Base-by-base conservation (phyloP, 1,140 invertebrate genomes). In the Hermatobates lingyangjiaoensis region DNA sequence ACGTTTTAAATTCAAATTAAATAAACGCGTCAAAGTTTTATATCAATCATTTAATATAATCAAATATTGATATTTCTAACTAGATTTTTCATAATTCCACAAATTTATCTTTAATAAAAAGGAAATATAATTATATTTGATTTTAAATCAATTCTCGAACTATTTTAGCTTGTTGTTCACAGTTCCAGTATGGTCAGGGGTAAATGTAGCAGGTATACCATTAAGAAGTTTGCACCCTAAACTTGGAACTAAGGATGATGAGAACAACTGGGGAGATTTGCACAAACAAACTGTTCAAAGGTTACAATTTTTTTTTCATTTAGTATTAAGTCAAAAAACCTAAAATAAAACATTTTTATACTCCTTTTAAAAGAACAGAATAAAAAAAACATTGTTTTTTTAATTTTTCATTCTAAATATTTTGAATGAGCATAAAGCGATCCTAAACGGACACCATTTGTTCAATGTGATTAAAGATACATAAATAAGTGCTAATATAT, bases 101-200 rank as follows among this genome's bases (percentile, higher is more conserved):
- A n/a, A n/a, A n/a, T n/a, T n/a, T n/a, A n/a, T n/a, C n/a, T n/a
- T n/a, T n/a, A n/a, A n/a, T n/a, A n/a, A n/a, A n/a, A n/a, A n/a
- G n/a, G n/a, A n/a, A n/a, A n/a, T n/a, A n/a, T n/a, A n/a, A n/a
- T n/a, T n/a, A n/a, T n/a, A n/a, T n/a, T n/a, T n/a, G n/a, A n/a
- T n/a, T n/a, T n/a, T n/a, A n/a, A n/a, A n/a, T n/a, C n/a, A n/a
- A n/a, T n/a, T n/a, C n/a, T n/a, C n/a, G n/a, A n/a, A n/a, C n/a
- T n/a, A n/a, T n/a, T n/a, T n/a, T n/a, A n/a, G n/a, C n/a, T n/a
- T n/a, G n/a, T 28, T 5, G 48, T 58, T 48, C 65, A 27, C 61
- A 88, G 88, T 92, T 56, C 83, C 88, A 7, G 84, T 93, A 1
- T 94, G 89, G 89, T 90, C 87, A 10, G 83, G 86, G 15, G 86